Evolutionary conservation across 2,113 vertebrate species (phyloP).

Genomic region (Colistium nudipinnis): DNA sequence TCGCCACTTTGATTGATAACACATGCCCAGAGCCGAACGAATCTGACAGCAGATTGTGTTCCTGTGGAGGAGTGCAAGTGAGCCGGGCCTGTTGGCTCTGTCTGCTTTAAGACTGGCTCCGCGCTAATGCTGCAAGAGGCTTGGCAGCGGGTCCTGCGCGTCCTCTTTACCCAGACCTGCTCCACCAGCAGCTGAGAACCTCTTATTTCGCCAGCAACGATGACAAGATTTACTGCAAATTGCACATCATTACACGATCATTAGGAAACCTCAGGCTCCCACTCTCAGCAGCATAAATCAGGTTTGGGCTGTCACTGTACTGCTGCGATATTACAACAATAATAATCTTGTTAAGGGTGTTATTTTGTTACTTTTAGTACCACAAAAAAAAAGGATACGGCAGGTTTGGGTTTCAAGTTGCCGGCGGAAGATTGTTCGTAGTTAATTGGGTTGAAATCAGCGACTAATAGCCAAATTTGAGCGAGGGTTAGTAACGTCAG

Average conservation of each 20-base stretch:
- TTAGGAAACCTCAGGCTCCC: constrained; percentile 60
- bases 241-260: constrained; percentile 66
- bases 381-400: not conserved
- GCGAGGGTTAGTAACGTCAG: constrained; percentile 8
- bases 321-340: constrained; percentile 53
- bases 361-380: constrained; percentile 31
- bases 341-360: constrained; percentile 55
- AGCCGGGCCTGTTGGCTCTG: constrained; percentile 40
- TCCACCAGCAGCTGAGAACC: constrained; percentile 15
- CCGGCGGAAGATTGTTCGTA: no score
- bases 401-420: not conserved
- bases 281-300: constrained; percentile 41
- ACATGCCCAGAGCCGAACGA: constrained; percentile 33
- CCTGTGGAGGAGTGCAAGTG: constrained; percentile 49
- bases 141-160: constrained; percentile 48
- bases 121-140: constrained; percentile 40
- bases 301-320: constrained; percentile 35
- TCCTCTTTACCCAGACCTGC: constrained; percentile 36
- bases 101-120: constrained; percentile 33
- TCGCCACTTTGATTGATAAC: constrained; percentile 67
- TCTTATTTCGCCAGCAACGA: constrained; percentile 49
- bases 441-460: constrained; percentile 1
- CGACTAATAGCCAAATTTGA: not conserved
- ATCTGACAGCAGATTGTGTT: constrained; percentile 66
- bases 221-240: constrained; percentile 66